Base-by-base conservation (phyloP, 2,113 vertebrate species). In the Dinomys branickii region DNA sequence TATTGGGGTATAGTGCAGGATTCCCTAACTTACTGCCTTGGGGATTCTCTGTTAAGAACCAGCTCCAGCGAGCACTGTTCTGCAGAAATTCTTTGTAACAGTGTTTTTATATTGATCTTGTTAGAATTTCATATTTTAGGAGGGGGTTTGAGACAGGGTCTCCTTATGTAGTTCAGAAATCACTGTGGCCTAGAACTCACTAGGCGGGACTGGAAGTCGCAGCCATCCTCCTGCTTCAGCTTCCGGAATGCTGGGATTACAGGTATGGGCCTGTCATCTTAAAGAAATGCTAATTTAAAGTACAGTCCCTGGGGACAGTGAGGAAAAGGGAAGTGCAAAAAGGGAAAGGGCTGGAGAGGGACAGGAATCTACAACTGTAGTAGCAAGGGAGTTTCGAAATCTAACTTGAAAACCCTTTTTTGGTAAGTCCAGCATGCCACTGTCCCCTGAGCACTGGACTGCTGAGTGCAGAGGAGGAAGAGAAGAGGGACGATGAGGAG, bases 391-490 rank as follows among this genome's bases (percentile, higher is more conserved):
- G 69, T 80, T 93, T 90, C 93, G 89, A 78, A 95, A 92, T 1
- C 41, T 54, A 78, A 58, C 35, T 33, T 35, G 30, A 47, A 58
- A 54, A 73, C 14, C 33, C 7, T 12, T 65, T 85, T 95, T 75
- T 81, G 83, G 81, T 88, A 96, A 94, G 6, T 73, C 54, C 26
- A 94, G 47, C 26, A 89, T 95, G 67, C 59, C 5, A 33, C 38
- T 41, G 11, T 88, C 82, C 22, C 41, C 59, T 58, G 61, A 75
- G 56, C n/a, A 50, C 54, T 7, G 1, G 11, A 30, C 77, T 3
- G 47, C 28, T 94, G 86, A 59, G 65, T 91, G 96, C 94, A 93
- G 93, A 90, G 95, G 95, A 96, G 90, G 85, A 96, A 93, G 35
- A 67, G 56, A 7, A 35, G 75, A 84, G 86, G 16, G n/a, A 26